Percentiles rank a stretch among this genome's conserved stretches.
These are phyloP conservation scores for Neomorphus geoffroyi DNA, from an alignment of 2,797 vertebrate genomes.

Conservation along the genomic window DNA sequence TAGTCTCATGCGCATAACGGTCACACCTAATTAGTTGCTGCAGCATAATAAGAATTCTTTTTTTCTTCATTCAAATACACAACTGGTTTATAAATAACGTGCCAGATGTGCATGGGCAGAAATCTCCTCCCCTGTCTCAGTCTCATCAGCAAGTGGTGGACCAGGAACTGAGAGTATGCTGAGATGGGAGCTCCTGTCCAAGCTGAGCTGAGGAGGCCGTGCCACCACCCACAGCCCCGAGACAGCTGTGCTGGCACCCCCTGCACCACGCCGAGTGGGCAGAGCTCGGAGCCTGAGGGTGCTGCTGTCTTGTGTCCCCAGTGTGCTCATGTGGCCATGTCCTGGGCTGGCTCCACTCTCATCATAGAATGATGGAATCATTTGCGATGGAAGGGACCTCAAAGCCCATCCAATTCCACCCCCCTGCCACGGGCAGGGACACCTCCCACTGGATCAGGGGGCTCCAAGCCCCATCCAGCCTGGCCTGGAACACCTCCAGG, in stretches of 20 bases:
- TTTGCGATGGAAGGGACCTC: too few species aligned
- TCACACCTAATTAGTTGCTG: background rate
- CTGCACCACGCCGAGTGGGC: fast-evolving
- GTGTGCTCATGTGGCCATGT: fast-evolving
- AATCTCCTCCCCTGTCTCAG: background rate
- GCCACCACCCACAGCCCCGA: too few species aligned
- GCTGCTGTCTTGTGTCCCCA: background rate
- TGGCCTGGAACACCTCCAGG: too few species aligned
- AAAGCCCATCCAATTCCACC: too few species aligned
- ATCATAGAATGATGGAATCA: too few species aligned
- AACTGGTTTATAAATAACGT: background rate
- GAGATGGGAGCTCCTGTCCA: background rate
- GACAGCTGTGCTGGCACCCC: too few species aligned
- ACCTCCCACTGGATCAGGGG: too few species aligned
- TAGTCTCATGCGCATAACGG: background rate
- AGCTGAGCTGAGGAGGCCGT: too few species aligned
- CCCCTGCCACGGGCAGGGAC: too few species aligned
- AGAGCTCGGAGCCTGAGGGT: background rate
- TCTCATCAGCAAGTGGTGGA: background rate
- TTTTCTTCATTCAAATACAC: background rate
- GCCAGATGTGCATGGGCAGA: background rate
- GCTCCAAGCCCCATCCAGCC: too few species aligned
- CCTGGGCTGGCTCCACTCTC: background rate
- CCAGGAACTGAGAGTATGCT: too few species aligned
- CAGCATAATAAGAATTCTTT: background rate